A percentile compares a stretch with the other conserved stretches of the same genome.
Conservation (phyloP, 2,888 invertebrate genomes). For the Sepiola atlantica region DNA sequence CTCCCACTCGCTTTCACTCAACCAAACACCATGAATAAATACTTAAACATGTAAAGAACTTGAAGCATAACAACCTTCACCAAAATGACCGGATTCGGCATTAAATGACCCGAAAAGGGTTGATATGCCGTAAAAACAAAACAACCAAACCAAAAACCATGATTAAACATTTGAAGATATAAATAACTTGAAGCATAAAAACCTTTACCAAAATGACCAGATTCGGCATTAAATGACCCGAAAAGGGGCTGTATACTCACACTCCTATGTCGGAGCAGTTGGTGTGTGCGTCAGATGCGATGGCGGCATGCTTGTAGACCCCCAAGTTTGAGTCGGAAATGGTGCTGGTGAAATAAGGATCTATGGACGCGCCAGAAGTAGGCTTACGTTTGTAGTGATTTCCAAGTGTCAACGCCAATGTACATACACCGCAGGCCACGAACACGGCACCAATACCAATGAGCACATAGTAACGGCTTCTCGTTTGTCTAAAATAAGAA, state of each 20-base stretch:
- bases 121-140: too few relatives aligned
- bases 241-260: background rate
- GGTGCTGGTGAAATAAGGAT: background rate
- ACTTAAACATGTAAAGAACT: too few relatives aligned
- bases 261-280: conserved; percentile 24
- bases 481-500: background rate
- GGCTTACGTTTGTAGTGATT: background rate
- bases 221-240: too few relatives aligned
- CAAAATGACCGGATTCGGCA: too few relatives aligned
- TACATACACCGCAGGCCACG: background rate
- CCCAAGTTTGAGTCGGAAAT: background rate
- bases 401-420: background rate
- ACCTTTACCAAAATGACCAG: too few relatives aligned
- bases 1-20: too few relatives aligned
- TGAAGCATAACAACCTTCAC: too few relatives aligned
- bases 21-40: too few relatives aligned
- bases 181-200: too few relatives aligned
- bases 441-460: background rate
- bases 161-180: too few relatives aligned
- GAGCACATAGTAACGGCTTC: background rate
- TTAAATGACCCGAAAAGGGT: too few relatives aligned
- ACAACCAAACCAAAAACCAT: too few relatives aligned
- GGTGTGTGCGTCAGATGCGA: conserved; percentile 35
- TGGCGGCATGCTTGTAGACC: background rate
- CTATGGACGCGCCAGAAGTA: background rate